Conservation (phyloP, 2,797 vertebrate genomes). For the Vespertilio murinus region DNA sequence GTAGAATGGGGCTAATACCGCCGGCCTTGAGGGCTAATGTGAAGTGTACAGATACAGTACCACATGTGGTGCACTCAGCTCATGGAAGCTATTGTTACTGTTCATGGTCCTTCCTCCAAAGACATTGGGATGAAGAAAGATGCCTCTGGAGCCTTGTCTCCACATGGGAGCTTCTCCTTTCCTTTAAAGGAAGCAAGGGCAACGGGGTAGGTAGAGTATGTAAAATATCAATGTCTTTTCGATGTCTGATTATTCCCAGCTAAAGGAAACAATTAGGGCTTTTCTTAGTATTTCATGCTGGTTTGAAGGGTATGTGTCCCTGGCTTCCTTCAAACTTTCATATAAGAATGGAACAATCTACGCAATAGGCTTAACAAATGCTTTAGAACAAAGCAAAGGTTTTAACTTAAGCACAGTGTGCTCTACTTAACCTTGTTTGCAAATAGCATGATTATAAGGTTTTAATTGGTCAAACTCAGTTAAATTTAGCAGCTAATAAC, state of each 20-base stretch:
- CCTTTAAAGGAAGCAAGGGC: neutral
- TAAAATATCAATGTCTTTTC: neutral
- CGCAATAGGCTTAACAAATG: neutral
- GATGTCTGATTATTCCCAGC: neutral
- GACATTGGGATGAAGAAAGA: neutral
- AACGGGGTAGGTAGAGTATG: neutral
- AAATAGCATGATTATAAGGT: neutral
- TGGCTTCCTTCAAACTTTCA: neutral
- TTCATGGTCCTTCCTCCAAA: neutral
- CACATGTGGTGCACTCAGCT: neutral
- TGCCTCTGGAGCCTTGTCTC: too few species aligned
- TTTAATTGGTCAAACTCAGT: conserved; percentile 16
- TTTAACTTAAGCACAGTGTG: neutral
- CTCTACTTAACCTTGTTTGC: neutral
- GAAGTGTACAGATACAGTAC: neutral
- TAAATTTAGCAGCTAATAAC: conserved; percentile 43
- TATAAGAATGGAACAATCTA: neutral
- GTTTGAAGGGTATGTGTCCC: neutral
- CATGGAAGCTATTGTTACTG: neutral
- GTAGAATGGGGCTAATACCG: neutral
- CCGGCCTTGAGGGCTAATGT: neutral
- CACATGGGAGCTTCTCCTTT: neutral
- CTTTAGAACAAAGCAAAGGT: neutral
- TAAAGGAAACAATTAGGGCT: neutral
- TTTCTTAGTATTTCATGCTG: neutral